Evolutionary conservation across 2,113 vertebrate species (phyloP).

Genomic region (Megaceryle torquata): DNA sequence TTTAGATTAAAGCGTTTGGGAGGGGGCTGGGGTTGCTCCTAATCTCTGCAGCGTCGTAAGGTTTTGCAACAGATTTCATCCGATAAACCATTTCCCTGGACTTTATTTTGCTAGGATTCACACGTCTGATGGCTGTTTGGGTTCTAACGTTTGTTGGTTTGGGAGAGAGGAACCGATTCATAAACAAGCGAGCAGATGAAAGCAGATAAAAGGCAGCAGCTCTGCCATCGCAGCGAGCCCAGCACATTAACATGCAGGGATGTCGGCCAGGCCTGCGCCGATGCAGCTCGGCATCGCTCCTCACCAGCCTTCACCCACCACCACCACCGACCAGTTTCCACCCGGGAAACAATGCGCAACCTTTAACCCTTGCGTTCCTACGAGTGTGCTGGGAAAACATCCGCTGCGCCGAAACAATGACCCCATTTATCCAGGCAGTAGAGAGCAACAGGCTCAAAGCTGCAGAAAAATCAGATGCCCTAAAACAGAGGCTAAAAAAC

Average conservation of each 20-base stretch:
- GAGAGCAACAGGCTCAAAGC: slow-evolving; percentile 25
- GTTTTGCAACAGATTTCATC: background rate
- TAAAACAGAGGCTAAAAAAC: background rate
- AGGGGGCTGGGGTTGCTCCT: background rate
- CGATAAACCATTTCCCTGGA: background rate
- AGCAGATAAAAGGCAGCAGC: background rate
- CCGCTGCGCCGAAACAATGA: slow-evolving; percentile 40
- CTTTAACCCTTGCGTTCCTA: slow-evolving; percentile 38
- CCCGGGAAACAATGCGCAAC: slow-evolving; percentile 32
- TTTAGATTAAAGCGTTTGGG: background rate
- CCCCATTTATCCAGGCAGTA: slow-evolving; percentile 5
- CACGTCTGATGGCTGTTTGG: background rate
- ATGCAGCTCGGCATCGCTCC: background rate
- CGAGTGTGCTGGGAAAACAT: background rate
- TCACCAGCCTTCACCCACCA: background rate
- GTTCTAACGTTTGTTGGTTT: background rate
- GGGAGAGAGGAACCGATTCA: background rate
- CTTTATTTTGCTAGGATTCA: background rate
- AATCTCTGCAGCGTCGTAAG: background rate
- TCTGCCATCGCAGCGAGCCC: background rate
- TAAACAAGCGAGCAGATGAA: background rate
- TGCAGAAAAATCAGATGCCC: background rate
- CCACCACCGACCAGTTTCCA: background rate
- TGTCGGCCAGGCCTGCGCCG: background rate
- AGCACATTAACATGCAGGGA: background rate